phyloP scores from a whole-genome alignment of 2,888 invertebrate genomes.

The Drosophila conformis region DNA sequence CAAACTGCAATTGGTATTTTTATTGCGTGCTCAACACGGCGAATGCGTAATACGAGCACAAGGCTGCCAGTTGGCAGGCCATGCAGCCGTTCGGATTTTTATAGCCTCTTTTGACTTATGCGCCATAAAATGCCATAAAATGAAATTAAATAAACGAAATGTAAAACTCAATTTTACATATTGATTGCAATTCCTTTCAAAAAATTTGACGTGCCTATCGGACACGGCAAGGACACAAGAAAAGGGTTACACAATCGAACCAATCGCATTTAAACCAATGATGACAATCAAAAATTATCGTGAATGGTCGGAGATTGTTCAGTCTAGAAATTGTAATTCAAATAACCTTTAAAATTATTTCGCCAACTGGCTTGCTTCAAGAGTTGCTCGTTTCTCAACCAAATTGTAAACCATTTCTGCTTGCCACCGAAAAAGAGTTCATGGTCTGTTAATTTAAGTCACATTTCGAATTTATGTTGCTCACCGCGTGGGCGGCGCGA shows the following conservation, averaged over 20 bases:
- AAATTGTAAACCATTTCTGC: conserved; percentile 13
- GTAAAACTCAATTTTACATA: conserved; percentile 65
- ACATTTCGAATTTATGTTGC: conserved; percentile 50
- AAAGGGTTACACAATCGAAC: conserved; percentile 21
- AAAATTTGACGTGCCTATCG: conserved; percentile 47
- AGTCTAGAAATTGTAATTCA: neutral
- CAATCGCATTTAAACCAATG: neutral
- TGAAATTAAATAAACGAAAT: conserved; percentile 78
- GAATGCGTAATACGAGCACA: conserved; percentile 73
- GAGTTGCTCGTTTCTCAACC: neutral
- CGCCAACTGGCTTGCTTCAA: neutral
- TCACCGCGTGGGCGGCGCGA: conserved; percentile 35
- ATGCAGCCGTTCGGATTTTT: conserved; percentile 55
- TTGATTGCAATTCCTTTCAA: conserved; percentile 75
- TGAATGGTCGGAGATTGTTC: neutral
- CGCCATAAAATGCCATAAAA: conserved; percentile 76
- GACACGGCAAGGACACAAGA: conserved; percentile 32
- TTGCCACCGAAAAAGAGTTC: conserved; percentile 49
- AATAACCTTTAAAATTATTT: neutral
- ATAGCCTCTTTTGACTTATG: conserved; percentile 74
- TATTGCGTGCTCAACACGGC: conserved; percentile 81
- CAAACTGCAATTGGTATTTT: conserved; percentile 77
- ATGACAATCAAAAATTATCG: conserved; percentile 2
- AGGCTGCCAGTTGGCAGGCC: conserved; percentile 56
- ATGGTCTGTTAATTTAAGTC: conserved; percentile 55